These are phyloP conservation scores for Pontoporia blainvillei DNA, from an alignment of 2,113 vertebrate genomes.

Conservation along the genomic window DNA sequence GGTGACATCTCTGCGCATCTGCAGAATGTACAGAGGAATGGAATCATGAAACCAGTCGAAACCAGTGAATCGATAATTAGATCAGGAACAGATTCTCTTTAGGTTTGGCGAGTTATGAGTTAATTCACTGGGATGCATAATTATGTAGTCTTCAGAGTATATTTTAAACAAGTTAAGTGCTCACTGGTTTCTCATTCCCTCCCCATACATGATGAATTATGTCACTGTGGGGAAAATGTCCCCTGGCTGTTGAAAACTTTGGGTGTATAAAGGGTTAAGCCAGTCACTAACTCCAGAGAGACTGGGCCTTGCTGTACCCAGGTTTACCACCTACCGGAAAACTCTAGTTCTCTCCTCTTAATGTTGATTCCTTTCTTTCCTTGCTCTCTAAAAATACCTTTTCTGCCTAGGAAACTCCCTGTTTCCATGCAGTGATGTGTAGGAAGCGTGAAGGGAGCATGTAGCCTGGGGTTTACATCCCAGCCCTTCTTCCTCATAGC, in stretches of 20 bases:
- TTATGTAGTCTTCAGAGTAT: not conserved
- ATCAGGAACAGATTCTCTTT: not conserved
- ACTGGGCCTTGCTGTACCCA: not conserved
- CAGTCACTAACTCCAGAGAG: not conserved
- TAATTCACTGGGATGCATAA: not conserved
- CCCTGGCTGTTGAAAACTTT: not conserved
- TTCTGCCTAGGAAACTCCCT: not conserved
- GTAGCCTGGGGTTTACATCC: not conserved
- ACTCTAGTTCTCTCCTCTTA: not conserved
- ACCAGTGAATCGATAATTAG: not conserved
- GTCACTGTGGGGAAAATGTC: not conserved
- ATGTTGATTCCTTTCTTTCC: not conserved
- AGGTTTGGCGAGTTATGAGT: not conserved
- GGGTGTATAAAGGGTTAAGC: not conserved
- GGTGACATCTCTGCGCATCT: not conserved
- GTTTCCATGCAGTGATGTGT: not conserved
- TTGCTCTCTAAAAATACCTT: not conserved
- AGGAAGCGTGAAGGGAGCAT: not conserved
- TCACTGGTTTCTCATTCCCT: not conserved
- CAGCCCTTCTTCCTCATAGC: not conserved
- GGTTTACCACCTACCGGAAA: not conserved
- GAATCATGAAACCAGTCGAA: not conserved
- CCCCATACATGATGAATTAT: not conserved
- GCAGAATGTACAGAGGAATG: not conserved
- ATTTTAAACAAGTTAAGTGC: not conserved